phyloP scores from a whole-genome alignment of 2,113 vertebrate genomes.

The Pavo muticus region DNA sequence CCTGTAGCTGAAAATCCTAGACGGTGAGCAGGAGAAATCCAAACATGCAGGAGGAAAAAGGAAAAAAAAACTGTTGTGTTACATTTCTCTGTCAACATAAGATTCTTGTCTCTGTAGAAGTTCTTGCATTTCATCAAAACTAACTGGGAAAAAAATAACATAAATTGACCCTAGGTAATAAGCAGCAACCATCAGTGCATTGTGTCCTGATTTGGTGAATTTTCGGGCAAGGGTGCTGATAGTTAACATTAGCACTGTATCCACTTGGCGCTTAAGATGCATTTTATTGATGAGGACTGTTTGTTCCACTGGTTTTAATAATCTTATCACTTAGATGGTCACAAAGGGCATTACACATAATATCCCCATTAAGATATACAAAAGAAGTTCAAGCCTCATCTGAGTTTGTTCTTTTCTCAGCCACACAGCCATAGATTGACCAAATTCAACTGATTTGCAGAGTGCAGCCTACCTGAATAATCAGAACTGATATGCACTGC shows the following conservation, averaged over 20 bases:
- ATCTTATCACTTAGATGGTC: slow-evolving; percentile 25
- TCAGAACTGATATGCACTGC: neutral
- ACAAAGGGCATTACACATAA: slow-evolving; percentile 4
- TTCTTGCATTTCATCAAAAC: slow-evolving; percentile 3
- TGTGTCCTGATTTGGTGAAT: neutral
- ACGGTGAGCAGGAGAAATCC: slow-evolving; percentile 24
- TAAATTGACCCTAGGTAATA: neutral
- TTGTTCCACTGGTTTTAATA: neutral
- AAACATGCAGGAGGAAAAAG: slow-evolving; percentile 24
- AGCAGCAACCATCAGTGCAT: neutral
- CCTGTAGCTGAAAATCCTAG: slow-evolving; percentile 55
- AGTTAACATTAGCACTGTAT: neutral
- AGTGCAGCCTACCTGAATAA: neutral
- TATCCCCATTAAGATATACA: slow-evolving; percentile 25
- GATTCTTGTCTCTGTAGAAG: neutral
- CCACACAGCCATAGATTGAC: neutral
- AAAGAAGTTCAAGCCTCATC: neutral
- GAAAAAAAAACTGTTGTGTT: neutral
- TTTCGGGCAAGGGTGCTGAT: neutral
- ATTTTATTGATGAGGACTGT: neutral
- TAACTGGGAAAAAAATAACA: neutral
- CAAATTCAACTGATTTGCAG: neutral
- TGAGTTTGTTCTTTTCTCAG: neutral
- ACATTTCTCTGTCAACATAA: slow-evolving; percentile 1
- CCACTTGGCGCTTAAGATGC: neutral